phyloP scores from a whole-genome alignment of 2,888 invertebrate genomes.

The Steinernema hermaphroditum region DNA sequence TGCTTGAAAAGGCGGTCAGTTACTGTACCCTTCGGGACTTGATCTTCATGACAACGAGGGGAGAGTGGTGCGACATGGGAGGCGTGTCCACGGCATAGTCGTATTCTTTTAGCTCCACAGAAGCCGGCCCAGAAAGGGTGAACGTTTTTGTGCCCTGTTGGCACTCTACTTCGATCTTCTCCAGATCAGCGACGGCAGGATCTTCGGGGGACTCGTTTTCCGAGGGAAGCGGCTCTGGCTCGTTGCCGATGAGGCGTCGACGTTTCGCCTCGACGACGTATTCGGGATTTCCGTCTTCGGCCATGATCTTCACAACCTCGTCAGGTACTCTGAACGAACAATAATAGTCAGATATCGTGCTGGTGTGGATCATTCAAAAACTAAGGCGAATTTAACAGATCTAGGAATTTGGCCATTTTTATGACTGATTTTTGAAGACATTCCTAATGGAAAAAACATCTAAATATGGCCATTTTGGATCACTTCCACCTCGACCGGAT shows the following conservation, averaged over 20 bases:
- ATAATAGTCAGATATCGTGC: too few relatives aligned
- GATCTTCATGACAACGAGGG: not conserved
- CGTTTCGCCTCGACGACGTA: constrained; percentile 2
- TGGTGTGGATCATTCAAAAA: too few relatives aligned
- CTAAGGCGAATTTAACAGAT: too few relatives aligned
- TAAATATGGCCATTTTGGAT: too few relatives aligned
- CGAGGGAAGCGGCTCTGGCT: not conserved
- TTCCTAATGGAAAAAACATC: too few relatives aligned
- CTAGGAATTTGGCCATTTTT: too few relatives aligned
- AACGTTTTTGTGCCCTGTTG: constrained; percentile 7
- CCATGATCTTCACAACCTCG: constrained; percentile 14
- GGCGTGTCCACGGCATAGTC: constrained; percentile 9
- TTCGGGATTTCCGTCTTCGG: not conserved
- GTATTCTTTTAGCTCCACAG: not conserved
- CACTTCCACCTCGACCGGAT: too few relatives aligned
- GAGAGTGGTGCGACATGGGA: constrained; percentile 1
- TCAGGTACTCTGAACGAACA: constrained; percentile 10
- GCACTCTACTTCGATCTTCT: constrained; percentile 6
- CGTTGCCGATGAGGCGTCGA: not conserved
- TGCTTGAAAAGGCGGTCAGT: not conserved
- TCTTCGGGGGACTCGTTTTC: not conserved
- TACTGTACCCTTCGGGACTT: not conserved
- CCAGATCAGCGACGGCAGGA: not conserved
- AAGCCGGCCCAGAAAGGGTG: not conserved
- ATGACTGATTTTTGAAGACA: too few relatives aligned